Conservation (phyloP, 2,113 vertebrate genomes). For the Prunella fulvescens region DNA sequence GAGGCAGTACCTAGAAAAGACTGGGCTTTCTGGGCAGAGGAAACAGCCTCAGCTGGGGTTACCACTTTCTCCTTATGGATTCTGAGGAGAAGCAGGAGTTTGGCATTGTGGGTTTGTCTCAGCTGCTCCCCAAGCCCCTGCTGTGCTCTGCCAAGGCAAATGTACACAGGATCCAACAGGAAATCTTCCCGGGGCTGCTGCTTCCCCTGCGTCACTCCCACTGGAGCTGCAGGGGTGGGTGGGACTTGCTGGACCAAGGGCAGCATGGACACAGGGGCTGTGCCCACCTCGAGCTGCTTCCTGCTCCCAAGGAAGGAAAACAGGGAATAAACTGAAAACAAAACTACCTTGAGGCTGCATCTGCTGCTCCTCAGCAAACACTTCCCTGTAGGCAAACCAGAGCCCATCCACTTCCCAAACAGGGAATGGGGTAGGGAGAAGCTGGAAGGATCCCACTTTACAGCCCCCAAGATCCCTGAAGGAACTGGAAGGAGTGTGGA, state of each 20-base stretch:
- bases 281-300: background rate
- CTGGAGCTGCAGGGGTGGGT: background rate
- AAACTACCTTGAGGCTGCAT: background rate
- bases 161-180: background rate
- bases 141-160: background rate
- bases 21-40: background rate
- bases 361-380: background rate
- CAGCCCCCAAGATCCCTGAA: background rate
- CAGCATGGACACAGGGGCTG: background rate
- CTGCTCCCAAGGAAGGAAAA: background rate
- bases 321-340: background rate
- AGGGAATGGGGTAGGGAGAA: background rate
- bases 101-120: accelerated
- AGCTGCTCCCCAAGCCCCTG: background rate
- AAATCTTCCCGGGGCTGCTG: background rate
- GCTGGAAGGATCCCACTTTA: background rate
- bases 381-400: background rate
- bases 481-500: background rate
- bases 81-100: background rate
- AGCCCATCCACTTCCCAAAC: background rate
- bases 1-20: background rate
- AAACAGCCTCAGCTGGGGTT: background rate
- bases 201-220: background rate
- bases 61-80: accelerated
- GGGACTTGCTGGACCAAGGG: background rate